phyloP scores from a whole-genome alignment of 2,113 vertebrate species.

The Pollachius pollachius region DNA sequence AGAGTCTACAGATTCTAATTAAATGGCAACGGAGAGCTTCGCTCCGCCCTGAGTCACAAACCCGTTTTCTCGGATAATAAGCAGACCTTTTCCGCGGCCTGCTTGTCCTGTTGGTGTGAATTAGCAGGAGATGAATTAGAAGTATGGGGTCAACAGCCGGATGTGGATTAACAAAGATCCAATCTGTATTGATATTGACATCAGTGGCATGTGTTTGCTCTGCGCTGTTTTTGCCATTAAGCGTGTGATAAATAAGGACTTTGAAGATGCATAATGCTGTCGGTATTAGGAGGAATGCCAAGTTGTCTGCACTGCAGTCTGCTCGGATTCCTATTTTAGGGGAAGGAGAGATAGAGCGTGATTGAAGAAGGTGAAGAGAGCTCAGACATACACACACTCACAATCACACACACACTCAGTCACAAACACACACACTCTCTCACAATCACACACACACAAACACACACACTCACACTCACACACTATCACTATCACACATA shows the following conservation, averaged over 20 bases:
- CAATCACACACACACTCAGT: too few relatives aligned
- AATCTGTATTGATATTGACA: conserved; percentile 25
- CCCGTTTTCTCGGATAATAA: too few relatives aligned
- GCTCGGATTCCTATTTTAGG: conserved; percentile 28
- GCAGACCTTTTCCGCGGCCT: too few relatives aligned
- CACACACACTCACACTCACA: conserved; percentile 6
- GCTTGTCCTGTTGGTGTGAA: too few relatives aligned
- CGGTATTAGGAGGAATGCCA: conserved; percentile 47
- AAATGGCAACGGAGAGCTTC: too few relatives aligned
- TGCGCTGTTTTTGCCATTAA: conserved; percentile 41
- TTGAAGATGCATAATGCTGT: conserved; percentile 45
- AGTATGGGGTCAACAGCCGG: conserved; percentile 10
- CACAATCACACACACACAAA: not conserved
- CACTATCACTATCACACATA: not conserved
- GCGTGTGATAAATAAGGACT: conserved; percentile 41
- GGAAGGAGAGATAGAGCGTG: not conserved
- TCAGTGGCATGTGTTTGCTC: conserved; percentile 30
- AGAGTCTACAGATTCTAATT: too few relatives aligned
- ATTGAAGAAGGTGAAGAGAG: not conserved
- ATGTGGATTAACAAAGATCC: not conserved
- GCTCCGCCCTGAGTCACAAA: too few relatives aligned
- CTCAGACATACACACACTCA: too few relatives aligned
- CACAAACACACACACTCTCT: too few relatives aligned
- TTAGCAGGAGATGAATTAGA: too few relatives aligned
- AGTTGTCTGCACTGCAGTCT: conserved; percentile 33